Evolutionary conservation across 2,113 vertebrate genomes (phyloP), one percentile per base, ranked within the genome.

Genomic region (Pithys albifrons): DNA sequence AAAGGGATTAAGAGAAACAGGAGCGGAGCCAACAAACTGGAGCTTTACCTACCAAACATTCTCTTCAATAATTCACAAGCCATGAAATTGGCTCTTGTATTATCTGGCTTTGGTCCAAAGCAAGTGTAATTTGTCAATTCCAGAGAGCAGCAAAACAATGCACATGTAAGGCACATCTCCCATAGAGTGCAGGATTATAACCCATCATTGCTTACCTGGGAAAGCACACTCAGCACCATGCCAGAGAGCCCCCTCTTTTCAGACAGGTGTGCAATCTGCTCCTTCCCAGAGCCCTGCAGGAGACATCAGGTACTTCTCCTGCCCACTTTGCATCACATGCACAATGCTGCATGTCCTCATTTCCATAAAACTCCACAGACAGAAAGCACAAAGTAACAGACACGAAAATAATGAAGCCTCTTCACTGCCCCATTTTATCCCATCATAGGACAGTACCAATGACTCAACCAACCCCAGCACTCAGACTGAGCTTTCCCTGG

Each of bases 1-100:
- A 82, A 92, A 82, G 43, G 91, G 86, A 93, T 96, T 88, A 95
- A 85, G 76, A 59, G 33, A 93, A 94, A 91, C 27, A 64, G 83
- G 54, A 95, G 49, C 23, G 20, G 15, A 93, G 73, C 73, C 80
- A 95, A 55, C 37, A 91, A 87, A 64, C 23, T 48, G 15, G 72
- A 85, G 65, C 61, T 74, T 81, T 80, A 91, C 12, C 3, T 89
- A 90, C 76, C 82, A 75, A 91, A 78, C 79, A 54, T 82, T 89
- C 83, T 69, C 79, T 85, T 94, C 88, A 76, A 5, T 81, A 95
- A 97, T 86, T 95, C 83, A 94, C 52, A 66, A 89, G 83, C 87
- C 94, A 95, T 89, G 80, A 96, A 97, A 96, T 88, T 94, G 91
- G 85, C 74, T 96, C 80, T 57, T 77, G 39, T 55, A 83, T 85